Evolutionary conservation across 2,113 vertebrate species (phyloP).

Genomic region (Paramormyrops kingsleyae): DNA sequence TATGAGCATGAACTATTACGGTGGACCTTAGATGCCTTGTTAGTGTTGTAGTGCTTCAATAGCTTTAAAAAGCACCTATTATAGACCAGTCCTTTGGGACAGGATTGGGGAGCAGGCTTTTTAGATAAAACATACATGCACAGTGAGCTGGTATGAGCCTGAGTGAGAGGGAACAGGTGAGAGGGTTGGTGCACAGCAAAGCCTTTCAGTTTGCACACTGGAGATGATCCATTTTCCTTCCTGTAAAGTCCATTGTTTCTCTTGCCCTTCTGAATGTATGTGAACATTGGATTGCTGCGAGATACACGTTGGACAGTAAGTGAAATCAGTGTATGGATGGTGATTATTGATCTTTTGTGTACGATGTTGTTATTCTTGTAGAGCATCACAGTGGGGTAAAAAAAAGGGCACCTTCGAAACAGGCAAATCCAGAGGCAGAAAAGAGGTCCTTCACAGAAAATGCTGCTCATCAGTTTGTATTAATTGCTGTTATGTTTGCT

Average conservation of each 20-base stretch:
- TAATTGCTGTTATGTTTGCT: background rate
- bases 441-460: background rate
- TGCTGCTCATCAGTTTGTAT: background rate
- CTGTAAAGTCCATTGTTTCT: background rate
- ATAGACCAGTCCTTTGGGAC: background rate
- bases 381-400: background rate
- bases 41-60: background rate
- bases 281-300: background rate
- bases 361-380: background rate
- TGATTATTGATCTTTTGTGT: background rate
- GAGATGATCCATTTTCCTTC: background rate
- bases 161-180: background rate
- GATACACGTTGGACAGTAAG: background rate
- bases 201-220: background rate
- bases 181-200: background rate
- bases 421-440: background rate
- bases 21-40: background rate
- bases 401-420: background rate
- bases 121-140: background rate
- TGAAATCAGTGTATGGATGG: background rate
- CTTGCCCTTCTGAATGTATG: background rate
- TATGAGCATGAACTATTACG: background rate
- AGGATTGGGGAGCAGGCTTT: background rate
- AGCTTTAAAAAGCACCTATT: slow-evolving; percentile 7
- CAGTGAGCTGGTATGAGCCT: background rate